Evolutionary conservation across 2,113 vertebrate genomes (phyloP), one percentile per base, ranked within the genome.

Genomic region (Cranoglanis bouderius): DNA sequence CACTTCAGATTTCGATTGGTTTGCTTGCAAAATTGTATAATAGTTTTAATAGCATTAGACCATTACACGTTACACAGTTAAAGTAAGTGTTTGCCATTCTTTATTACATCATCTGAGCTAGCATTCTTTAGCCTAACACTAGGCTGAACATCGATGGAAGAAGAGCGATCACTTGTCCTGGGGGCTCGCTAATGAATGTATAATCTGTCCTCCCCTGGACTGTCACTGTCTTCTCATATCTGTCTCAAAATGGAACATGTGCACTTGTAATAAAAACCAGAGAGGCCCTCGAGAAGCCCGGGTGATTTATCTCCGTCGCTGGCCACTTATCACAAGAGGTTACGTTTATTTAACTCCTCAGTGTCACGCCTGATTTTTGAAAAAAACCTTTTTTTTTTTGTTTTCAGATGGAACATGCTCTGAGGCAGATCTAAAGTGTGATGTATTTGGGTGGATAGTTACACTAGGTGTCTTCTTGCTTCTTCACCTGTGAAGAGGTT

Each of bases 271-370:
- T 84, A 32, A 88, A 75, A 77, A 75, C 67, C 87, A 84, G 87
- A 84, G 80, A 46, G 82, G 19, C 75, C 75, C 67, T 46, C 82
- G 10, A 49, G 46, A 49, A 29, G 53, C 6, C 9, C 6, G 6
- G 51, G 38, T 61, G n/a, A 88, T 88, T 84, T 8, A 77, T 77
- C 87, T 63, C 14, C 19, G 18, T 59, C 67, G 0, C 55, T n/a
- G 46, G 21, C 35, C 18, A 61, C 81, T 84, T 84, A 88, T 77
- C 63, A 38, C 29, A 63, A 40, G 16, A 32, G 67, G 55, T 57
- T 75, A 75, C 51, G 87, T 88, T 88, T 88, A 84, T 82, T 35
- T 49, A 55, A 70, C 87, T 82, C 86, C 38, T 53, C 46, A 80
- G 77, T 80, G 77, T 80, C 77, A 53, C 2, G 46, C 29, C 29